Conservation (phyloP, 2,113 vertebrate species). For the Gallinago undulata region DNA sequence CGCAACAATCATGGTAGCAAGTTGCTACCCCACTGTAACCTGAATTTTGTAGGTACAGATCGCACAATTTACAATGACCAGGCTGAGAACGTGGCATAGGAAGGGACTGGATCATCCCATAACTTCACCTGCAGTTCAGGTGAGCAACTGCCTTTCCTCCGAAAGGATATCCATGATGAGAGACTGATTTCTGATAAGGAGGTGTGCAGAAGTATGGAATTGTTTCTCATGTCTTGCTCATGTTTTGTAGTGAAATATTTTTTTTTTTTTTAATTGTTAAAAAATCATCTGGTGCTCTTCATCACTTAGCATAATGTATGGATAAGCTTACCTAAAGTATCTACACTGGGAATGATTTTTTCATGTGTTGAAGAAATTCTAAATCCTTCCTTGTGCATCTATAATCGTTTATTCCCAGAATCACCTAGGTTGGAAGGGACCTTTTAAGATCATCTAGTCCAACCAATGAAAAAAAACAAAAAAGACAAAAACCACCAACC, state of each 20-base stretch:
- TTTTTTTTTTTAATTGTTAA: too few relatives aligned
- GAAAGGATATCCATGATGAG: neutral
- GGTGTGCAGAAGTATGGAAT: neutral
- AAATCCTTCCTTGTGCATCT: neutral
- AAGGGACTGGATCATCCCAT: neutral
- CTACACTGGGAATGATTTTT: neutral
- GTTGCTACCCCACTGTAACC: neutral
- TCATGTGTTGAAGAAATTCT: constrained; percentile 1
- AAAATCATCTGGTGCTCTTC: neutral
- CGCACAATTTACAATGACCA: neutral
- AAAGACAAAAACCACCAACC: too few relatives aligned
- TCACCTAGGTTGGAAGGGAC: too few relatives aligned
- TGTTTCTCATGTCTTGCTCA: neutral
- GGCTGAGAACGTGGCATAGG: neutral
- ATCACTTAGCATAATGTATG: neutral
- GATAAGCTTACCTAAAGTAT: neutral
- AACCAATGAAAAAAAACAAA: too few relatives aligned
- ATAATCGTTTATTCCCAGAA: neutral
- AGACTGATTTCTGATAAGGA: neutral
- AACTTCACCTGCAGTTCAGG: neutral
- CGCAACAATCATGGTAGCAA: neutral
- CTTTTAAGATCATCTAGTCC: too few relatives aligned
- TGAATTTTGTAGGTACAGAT: neutral
- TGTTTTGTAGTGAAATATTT: neutral
- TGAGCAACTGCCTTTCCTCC: neutral